These are phyloP conservation scores for Coleophora flavipennella DNA, from an alignment of 2,888 invertebrate genomes.

Conservation along the genomic window DNA sequence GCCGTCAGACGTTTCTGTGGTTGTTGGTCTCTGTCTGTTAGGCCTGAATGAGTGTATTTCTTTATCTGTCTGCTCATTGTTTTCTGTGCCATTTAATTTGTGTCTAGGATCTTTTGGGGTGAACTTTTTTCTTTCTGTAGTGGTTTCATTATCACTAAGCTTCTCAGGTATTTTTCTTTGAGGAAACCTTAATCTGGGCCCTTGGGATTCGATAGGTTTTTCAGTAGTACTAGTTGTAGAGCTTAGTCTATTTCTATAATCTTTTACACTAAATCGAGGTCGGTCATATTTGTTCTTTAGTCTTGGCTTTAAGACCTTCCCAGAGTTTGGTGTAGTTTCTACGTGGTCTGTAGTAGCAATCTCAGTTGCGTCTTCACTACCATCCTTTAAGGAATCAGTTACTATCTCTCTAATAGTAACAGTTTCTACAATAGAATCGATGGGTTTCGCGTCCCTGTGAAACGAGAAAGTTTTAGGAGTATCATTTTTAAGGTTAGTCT, in stretches of 20 bases:
- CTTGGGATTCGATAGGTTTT: slow-evolving; percentile 32
- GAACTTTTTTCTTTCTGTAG: slow-evolving; percentile 66
- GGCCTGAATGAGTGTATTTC: slow-evolving; percentile 39
- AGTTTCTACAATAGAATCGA: slow-evolving; percentile 51
- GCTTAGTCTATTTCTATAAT: slow-evolving; percentile 78
- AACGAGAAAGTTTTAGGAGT: slow-evolving; percentile 49
- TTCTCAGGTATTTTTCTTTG: slow-evolving; percentile 54
- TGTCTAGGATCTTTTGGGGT: slow-evolving; percentile 64
- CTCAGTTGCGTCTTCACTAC: slow-evolving; percentile 26
- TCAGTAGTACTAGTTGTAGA: slow-evolving; percentile 67
- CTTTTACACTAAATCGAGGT: slow-evolving; percentile 83
- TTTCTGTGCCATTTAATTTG: slow-evolving; percentile 39
- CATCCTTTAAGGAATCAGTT: slow-evolving; percentile 32
- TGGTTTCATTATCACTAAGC: slow-evolving; percentile 44
- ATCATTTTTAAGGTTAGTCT: slow-evolving; percentile 27
- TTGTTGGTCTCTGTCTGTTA: slow-evolving; percentile 46
- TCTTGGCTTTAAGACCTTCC: slow-evolving; percentile 44
- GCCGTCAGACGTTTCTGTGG: slow-evolving; percentile 40
- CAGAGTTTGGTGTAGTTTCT: slow-evolving; percentile 38
- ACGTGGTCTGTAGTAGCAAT: slow-evolving; percentile 40
- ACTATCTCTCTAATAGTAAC: slow-evolving; percentile 28
- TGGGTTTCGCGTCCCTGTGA: slow-evolving; percentile 58
- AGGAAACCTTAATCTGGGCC: slow-evolving; percentile 60
- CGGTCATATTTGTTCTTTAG: slow-evolving; percentile 74
- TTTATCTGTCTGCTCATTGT: slow-evolving; percentile 44